Evolutionary conservation across 2,113 vertebrate species (phyloP).

Genomic region (Sciurus niger): DNA sequence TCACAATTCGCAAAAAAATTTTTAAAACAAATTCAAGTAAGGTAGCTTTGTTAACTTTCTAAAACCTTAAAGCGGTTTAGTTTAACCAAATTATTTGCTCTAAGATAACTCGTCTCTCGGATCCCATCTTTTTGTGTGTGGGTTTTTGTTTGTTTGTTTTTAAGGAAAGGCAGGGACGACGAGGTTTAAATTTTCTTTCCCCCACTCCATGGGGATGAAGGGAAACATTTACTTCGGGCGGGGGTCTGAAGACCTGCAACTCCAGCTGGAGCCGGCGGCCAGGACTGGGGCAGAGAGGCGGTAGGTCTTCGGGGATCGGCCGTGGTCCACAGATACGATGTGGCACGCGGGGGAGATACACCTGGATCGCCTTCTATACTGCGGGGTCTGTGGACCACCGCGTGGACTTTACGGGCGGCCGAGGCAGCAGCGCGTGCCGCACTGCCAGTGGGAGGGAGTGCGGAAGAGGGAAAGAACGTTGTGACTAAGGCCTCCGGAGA

Average conservation of each 20-base stretch:
- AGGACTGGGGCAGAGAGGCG: conserved; percentile 24
- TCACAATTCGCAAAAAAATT: not conserved
- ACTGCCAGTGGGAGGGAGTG: conserved; percentile 77
- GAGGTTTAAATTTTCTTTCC: conserved; percentile 81
- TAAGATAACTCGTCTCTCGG: conserved; percentile 44
- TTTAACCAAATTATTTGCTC: conserved; percentile 11
- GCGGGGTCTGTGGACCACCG: conserved; percentile 71
- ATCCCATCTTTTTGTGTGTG: not conserved
- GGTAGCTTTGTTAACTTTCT: not conserved
- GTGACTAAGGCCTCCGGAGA: conserved; percentile 78
- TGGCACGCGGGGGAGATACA: not conserved
- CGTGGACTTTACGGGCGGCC: conserved; percentile 79
- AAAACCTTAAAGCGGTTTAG: too few species aligned
- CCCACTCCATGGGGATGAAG: conserved; percentile 64
- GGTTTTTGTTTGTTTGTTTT: not conserved
- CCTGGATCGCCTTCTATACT: conserved; percentile 69
- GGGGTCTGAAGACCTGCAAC: conserved; percentile 80
- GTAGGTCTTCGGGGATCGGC: conserved; percentile 67
- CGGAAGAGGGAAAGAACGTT: conserved; percentile 82
- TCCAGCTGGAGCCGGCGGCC: conserved; percentile 64
- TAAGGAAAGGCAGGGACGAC: conserved; percentile 64
- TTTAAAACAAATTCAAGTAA: conserved; percentile 32
- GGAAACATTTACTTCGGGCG: conserved; percentile 80
- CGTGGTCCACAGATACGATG: conserved; percentile 64
- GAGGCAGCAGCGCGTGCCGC: conserved; percentile 73